Conservation (phyloP, 2,113 vertebrate species). For the Ceyx margarethae region DNA sequence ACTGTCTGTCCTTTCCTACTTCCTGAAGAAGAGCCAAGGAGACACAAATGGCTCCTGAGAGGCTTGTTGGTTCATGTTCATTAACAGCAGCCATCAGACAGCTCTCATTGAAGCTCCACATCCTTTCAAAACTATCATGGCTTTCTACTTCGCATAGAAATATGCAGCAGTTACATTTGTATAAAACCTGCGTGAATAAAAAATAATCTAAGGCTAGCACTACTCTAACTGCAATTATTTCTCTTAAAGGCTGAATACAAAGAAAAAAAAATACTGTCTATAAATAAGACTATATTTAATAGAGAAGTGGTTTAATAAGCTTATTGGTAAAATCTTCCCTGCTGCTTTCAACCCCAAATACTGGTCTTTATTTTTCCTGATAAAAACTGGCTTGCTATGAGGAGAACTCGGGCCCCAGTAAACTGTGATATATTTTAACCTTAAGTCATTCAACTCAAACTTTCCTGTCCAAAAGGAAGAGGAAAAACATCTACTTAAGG, state of each 20-base stretch:
- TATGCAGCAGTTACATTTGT: background rate
- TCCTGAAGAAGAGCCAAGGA: background rate
- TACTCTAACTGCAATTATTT: constrained; percentile 26
- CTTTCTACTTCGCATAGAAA: background rate
- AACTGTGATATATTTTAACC: constrained; percentile 26
- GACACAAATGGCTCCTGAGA: background rate
- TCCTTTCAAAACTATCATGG: background rate
- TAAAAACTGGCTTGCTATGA: background rate
- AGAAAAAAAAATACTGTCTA: constrained; percentile 33
- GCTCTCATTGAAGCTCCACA: background rate
- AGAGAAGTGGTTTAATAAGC: constrained; percentile 27
- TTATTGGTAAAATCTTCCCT: background rate
- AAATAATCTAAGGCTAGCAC: constrained; percentile 27
- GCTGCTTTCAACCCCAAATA: background rate
- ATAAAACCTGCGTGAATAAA: constrained; percentile 16
- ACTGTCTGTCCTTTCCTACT: background rate
- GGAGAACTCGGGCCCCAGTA: background rate
- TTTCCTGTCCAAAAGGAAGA: constrained; percentile 62
- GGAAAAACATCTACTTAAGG: constrained; percentile 61
- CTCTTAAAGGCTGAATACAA: constrained; percentile 24
- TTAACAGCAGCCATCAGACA: background rate
- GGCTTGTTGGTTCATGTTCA: background rate
- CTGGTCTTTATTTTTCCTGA: background rate
- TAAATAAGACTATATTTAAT: constrained; percentile 36
- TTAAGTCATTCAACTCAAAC: constrained; percentile 43